A percentile compares a stretch with the other conserved stretches of the same genome.
phyloP scores from a whole-genome alignment of 2,113 vertebrate species.

The Stigmatopora nigra region DNA sequence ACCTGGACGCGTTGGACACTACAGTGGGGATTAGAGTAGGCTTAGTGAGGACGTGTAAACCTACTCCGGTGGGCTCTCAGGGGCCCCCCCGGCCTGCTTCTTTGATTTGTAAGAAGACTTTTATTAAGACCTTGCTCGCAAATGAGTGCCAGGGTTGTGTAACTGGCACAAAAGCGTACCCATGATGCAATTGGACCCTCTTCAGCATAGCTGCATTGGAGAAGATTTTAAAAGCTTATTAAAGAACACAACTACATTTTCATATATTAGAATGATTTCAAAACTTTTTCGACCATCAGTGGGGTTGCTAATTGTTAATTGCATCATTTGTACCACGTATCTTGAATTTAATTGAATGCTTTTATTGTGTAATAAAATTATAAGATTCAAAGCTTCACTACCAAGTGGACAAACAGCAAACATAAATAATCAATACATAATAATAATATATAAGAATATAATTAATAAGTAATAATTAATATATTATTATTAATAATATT shows the following conservation, averaged over 20 bases:
- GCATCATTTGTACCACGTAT: no score
- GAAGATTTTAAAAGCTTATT: neutral
- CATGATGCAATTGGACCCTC: neutral
- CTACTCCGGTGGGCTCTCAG: conserved; percentile 11
- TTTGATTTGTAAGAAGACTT: conserved; percentile 5
- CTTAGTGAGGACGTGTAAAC: conserved; percentile 30
- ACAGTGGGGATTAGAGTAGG: conserved; percentile 8
- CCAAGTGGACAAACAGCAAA: no score
- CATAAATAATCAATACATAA: no score
- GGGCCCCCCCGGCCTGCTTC: neutral
- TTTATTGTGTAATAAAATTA: no score
- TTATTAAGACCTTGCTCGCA: conserved; percentile 1
- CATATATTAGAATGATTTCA: neutral
- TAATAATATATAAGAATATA: no score
- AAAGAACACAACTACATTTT: neutral
- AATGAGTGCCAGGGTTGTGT: neutral
- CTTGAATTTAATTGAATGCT: no score
- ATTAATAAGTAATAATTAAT: no score
- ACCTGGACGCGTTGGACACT: conserved; percentile 24
- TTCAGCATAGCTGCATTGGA: neutral
- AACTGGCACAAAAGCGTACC: neutral
- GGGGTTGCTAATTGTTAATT: no score
- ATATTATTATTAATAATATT: no score
- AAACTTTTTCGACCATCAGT: neutral
- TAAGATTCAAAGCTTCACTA: no score